Evolutionary conservation across 2,888 invertebrate genomes (phyloP), one percentile per base, ranked within the genome.

Genomic region (Drosophila nigricruria): DNA sequence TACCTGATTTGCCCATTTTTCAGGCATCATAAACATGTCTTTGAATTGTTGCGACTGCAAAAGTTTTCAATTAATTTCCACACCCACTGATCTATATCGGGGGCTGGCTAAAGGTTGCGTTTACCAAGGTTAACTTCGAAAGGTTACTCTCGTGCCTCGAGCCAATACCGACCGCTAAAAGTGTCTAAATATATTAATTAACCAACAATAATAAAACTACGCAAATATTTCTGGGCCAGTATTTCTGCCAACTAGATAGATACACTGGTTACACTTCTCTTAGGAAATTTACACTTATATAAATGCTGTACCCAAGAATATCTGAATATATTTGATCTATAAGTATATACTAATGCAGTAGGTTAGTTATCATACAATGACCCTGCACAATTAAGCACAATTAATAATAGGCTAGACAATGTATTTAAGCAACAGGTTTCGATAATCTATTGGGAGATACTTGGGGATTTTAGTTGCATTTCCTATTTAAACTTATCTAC

Each of bases 161-260:
- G 73, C 80, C 61, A 82, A 79, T 64, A 52, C 64, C 70, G 87
- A 67, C 83, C 83, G 89, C 87, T 80, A 77, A 82, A 79, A 77
- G 59, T 80, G 67, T 83, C 73, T 71, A 86, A 87, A 79, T 86
- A 83, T 83, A 82, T 86, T 89, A 89, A 89, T 89, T 84, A 81
- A 76, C 45, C 66, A 61, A 72, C 66, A 84, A 73, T 64, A 88
- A 85, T 49, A 75, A 76, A 75, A 71, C 47, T 62, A 71, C 67
- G 53, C 52, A 42, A 79, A 70, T 53, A 60, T 68, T 70, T 47
- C 56, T 67, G 57, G 66, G 65, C 58, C 67, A 63, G 16, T 42
- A 47, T 52, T 30, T 50, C 50, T 49, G 63, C 60, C 56, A 52
- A n/a, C 40, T 12, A 43, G 32, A 67, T 67, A 86, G 34, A 67